These are phyloP conservation scores for Drosophila percnosoma DNA, from an alignment of 2,888 invertebrate genomes.

Conservation along the genomic window DNA sequence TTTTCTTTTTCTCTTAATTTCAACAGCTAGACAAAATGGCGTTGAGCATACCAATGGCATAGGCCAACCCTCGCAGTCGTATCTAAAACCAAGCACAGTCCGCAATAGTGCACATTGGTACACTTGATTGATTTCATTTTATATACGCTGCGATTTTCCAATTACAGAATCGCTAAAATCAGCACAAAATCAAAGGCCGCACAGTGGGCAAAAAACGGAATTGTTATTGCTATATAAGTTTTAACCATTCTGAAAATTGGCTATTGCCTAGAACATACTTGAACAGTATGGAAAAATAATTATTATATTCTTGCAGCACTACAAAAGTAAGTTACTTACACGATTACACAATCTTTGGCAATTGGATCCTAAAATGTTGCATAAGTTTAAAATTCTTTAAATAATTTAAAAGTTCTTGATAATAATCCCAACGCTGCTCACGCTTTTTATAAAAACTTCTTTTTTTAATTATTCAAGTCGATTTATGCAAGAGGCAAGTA, in stretches of 20 bases:
- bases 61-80: conserved; percentile 44
- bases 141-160: conserved; percentile 81
- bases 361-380: background rate
- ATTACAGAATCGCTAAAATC: conserved; percentile 78
- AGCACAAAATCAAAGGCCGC: conserved; percentile 65
- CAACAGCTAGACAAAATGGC: conserved; percentile 67
- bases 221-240: background rate
- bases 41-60: conserved; percentile 66
- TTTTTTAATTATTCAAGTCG: background rate
- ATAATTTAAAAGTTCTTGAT: background rate
- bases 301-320: background rate
- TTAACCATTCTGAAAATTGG: background rate
- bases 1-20: conserved; percentile 63
- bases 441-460: too few species aligned
- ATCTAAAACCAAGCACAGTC: conserved; percentile 54
- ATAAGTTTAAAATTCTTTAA: background rate
- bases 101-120: conserved; percentile 70
- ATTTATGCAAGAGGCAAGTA: background rate
- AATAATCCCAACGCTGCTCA: too few species aligned
- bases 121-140: conserved; percentile 83
- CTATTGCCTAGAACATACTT: background rate
- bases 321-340: background rate
- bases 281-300: background rate
- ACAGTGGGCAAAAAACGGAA: conserved; percentile 50
- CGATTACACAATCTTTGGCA: background rate